phyloP scores from a whole-genome alignment of 1,140 invertebrate species.

The Nasonia giraulti region DNA sequence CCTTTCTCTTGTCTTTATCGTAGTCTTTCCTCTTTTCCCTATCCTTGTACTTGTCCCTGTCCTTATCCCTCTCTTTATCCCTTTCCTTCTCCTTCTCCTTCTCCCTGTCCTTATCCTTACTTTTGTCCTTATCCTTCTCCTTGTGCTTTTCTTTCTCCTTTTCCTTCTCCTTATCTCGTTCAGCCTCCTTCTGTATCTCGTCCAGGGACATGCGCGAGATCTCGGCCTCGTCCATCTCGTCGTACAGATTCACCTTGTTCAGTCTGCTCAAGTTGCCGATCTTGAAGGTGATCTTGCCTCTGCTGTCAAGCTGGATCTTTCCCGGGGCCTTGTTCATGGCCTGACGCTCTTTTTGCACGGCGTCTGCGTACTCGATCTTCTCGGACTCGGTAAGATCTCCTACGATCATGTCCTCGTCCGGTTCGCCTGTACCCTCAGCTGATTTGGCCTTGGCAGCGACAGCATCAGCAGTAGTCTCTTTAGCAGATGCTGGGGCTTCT shows the following conservation, averaged over 20 bases:
- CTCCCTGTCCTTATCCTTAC: slow-evolving; percentile 44
- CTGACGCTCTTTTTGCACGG: slow-evolving; percentile 69
- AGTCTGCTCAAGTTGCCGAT: slow-evolving; percentile 66
- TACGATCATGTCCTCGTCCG: slow-evolving; percentile 62
- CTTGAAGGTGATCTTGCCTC: slow-evolving; percentile 72
- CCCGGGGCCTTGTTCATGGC: slow-evolving; percentile 68
- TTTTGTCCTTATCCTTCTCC: slow-evolving; percentile 49
- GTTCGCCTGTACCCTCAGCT: not conserved
- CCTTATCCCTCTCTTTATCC: slow-evolving; percentile 18
- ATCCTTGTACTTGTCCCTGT: slow-evolving; percentile 41
- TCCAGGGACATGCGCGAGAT: slow-evolving; percentile 11
- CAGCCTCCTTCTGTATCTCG: slow-evolving; percentile 35
- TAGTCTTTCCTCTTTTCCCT: slow-evolving; percentile 6
- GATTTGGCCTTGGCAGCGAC: not conserved
- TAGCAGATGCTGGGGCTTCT: not conserved
- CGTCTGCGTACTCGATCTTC: slow-evolving; percentile 66
- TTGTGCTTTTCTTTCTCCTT: slow-evolving; percentile 27
- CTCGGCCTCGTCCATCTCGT: slow-evolving; percentile 62
- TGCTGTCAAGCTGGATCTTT: slow-evolving; percentile 68
- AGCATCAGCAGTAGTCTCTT: no score
- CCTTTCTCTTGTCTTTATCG: slow-evolving; percentile 27
- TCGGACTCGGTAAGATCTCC: slow-evolving; percentile 63
- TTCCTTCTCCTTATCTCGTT: slow-evolving; percentile 47
- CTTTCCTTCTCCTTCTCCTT: slow-evolving; percentile 44
- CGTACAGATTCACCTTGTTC: slow-evolving; percentile 68